Conservation (phyloP, 2,797 vertebrate species). For the Pampus argenteus region DNA sequence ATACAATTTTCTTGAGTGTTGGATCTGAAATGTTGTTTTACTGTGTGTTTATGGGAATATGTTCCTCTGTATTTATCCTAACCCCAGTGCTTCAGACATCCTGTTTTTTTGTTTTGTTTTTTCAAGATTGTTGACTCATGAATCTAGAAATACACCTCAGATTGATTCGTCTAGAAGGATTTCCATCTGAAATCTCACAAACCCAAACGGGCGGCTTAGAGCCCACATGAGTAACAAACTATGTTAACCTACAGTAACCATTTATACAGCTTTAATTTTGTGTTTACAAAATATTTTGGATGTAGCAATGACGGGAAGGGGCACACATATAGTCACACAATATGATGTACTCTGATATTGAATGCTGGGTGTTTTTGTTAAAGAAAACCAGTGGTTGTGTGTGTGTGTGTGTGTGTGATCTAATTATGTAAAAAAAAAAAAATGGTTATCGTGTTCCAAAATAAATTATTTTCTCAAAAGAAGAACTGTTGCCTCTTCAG, state of each 20-base stretch:
- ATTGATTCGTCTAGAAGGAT: not conserved
- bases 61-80: constrained; percentile 51
- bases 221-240: constrained; percentile 4
- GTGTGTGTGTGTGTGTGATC: constrained; percentile 78
- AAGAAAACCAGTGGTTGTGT: constrained; percentile 71
- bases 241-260: constrained; percentile 26
- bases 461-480: constrained; percentile 89
- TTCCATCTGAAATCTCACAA: not conserved
- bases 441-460: constrained; percentile 82
- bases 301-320: constrained; percentile 9
- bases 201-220: constrained; percentile 9
- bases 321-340: constrained; percentile 56
- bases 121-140: constrained; percentile 26
- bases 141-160: not conserved
- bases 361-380: constrained; percentile 73
- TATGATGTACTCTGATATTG: constrained; percentile 57
- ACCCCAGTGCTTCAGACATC: constrained; percentile 41
- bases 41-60: constrained; percentile 45
- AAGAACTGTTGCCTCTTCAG: constrained; percentile 32
- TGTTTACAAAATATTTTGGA: constrained; percentile 39
- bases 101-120: not conserved
- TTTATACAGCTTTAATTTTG: constrained; percentile 66
- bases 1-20: constrained; percentile 37
- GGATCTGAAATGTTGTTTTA: constrained; percentile 49
- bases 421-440: constrained; percentile 77